phyloP scores from a whole-genome alignment of 2,888 invertebrate genomes.

The Limnephilus lunatus region DNA sequence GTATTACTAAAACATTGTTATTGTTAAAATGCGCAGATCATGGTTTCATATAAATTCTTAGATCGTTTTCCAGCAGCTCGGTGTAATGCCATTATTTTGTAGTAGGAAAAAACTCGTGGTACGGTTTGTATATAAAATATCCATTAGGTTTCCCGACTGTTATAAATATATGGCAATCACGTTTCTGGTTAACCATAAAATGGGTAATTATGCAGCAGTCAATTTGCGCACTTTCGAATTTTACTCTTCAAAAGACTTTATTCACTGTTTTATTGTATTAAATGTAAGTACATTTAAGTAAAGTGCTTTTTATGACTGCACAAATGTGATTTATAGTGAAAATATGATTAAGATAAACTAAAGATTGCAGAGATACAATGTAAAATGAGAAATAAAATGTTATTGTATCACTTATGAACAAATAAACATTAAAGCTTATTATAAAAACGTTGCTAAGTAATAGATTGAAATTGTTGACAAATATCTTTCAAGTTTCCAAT shows the following conservation, averaged over 20 bases:
- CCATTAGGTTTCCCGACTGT: background rate
- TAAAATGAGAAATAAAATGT: background rate
- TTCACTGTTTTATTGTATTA: constrained; percentile 25
- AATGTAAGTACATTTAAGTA: constrained; percentile 5
- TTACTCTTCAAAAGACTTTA: constrained; percentile 34
- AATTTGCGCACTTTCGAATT: constrained; percentile 1
- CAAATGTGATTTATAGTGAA: constrained; percentile 47
- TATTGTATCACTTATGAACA: constrained; percentile 40
- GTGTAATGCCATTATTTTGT: background rate
- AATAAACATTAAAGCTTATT: constrained; percentile 23
- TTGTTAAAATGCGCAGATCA: background rate
- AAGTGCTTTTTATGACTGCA: constrained; percentile 51
- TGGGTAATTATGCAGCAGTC: constrained; percentile 18
- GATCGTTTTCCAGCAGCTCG: background rate
- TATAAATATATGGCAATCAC: background rate
- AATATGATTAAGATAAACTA: constrained; percentile 27
- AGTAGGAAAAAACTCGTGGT: background rate
- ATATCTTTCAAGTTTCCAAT: constrained; percentile 27
- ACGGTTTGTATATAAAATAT: background rate
- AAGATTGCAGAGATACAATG: constrained; percentile 5
- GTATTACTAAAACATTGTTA: background rate
- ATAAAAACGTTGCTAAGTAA: constrained; percentile 20
- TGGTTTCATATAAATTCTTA: background rate
- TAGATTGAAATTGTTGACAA: constrained; percentile 21
- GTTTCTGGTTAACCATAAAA: background rate